Base-by-base conservation (phyloP, 1,140 invertebrate genomes). In the Eumaeus atala region DNA sequence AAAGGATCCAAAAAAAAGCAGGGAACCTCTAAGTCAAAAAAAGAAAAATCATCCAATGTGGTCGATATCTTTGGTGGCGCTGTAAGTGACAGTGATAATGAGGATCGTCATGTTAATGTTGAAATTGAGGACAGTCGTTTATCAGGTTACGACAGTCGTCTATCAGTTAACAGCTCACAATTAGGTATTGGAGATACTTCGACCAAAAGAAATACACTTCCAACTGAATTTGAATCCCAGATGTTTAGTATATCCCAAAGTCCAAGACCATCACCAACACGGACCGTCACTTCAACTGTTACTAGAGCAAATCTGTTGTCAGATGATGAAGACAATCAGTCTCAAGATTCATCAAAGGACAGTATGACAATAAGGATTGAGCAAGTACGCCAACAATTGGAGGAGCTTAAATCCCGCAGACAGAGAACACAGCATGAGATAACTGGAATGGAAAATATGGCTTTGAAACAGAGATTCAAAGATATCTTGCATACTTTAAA, bases 31-130 rank as follows among this genome's bases (percentile, higher is more conserved):
- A 56, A 65, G 49, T 65, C 75, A 16, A 71, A 87, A 67, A 70
- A 79, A 36, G 49, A 60, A 54, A 79, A 79, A 54, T 62, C 72
- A n/a, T 83, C 76, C 28, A 85, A 84, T 61, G 75, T 84, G 51
- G 82, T 78, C 67, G 95, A 97, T 67, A 95, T 97, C 75, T 97
- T 97, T 88, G 96, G 96, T 42, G 95, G 94, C 68, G 91, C 92
- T 38, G 91, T 96, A 0, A 96, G 95, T 75, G 95, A 95, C 67
- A 95, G 94, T 42, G 93, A 94, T 48, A 90, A 92, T 62, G 93
- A 95, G 60, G 90, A 92, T 59, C 90, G 91, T 6, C 91, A 91
- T 70, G 92, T 93, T 65, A 91, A 93, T 51, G 89, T 93, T 63
- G 94, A 95, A 67, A 72, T 95, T 47, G 94, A 96, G 70, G 95